Conservation (phyloP, 2,888 invertebrate species). For the Prenolepis imparis region DNA sequence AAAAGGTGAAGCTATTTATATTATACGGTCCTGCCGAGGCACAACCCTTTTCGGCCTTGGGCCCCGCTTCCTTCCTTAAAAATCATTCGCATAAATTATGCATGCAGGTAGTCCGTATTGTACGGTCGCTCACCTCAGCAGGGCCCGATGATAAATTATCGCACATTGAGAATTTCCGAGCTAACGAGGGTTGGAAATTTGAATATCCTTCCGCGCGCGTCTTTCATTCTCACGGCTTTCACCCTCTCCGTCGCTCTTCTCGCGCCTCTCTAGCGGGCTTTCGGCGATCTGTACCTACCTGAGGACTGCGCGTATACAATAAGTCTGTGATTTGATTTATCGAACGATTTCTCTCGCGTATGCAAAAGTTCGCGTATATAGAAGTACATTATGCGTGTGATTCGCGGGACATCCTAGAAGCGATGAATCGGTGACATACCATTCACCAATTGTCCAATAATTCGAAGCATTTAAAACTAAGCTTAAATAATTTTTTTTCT, state of each 20-base stretch:
- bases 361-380: slow-evolving; percentile 64
- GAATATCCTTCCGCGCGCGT: slow-evolving; percentile 83
- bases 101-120: slow-evolving; percentile 82
- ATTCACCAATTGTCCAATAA: neutral
- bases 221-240: slow-evolving; percentile 82
- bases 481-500: neutral
- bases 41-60: slow-evolving; percentile 71
- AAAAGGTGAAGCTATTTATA: slow-evolving; percentile 10
- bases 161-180: slow-evolving; percentile 81
- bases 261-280: slow-evolving; percentile 47
- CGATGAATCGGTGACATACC: slow-evolving; percentile 8
- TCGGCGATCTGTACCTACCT: slow-evolving; percentile 66
- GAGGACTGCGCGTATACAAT: slow-evolving; percentile 78
- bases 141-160: slow-evolving; percentile 85
- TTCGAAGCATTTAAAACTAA: neutral
- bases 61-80: slow-evolving; percentile 73
- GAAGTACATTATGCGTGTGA: slow-evolving; percentile 40
- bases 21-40: slow-evolving; percentile 68
- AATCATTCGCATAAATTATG: slow-evolving; percentile 80
- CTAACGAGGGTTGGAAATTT: slow-evolving; percentile 85
- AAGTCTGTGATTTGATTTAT: slow-evolving; percentile 85
- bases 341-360: slow-evolving; percentile 77
- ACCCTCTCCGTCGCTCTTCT: slow-evolving; percentile 39
- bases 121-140: slow-evolving; percentile 80
- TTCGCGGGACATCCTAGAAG: slow-evolving; percentile 23